Base-by-base conservation (phyloP, 2,888 invertebrate genomes). In the Papilio protenor region DNA sequence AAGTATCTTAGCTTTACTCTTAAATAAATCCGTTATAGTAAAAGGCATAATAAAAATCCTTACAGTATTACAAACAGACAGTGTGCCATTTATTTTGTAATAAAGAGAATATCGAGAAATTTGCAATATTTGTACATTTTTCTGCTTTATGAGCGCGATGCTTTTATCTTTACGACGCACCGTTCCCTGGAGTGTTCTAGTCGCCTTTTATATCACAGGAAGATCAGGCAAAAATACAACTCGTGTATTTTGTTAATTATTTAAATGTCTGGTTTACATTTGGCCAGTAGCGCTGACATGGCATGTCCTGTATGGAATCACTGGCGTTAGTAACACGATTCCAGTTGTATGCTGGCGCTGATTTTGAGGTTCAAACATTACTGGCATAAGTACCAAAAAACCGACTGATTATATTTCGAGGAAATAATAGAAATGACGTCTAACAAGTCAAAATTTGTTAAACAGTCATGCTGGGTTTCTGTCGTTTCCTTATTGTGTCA, bases 91-190 rank as follows among this genome's bases (percentile, higher is more conserved):
- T 59, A 59, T 23, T 57, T 3, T 4, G 18, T 55, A 6, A 55
- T 55, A n/a, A n/a, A 59, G 18, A 23, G 23, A 59, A 59, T 23
- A 59, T 59, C 12, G 23, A 66, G 8, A 66, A 40, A 40, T 66
- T n/a, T 5, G 33, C n/a, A 16, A 66, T 40, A 66, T 66, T 40
- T 40, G 66, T 11, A 40, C 33, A 40, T 40, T 40, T 40, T 18
- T 66, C 66, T 66, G n/a, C n/a, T n/a, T 40, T 66, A 66, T 40
- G 40, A 33, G 40, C 66, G 40, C 40, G 64, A 66, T 40, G 66
- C 66, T 66, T 66, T 66, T 66, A 66, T 66, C 66, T 66, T 66
- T 66, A 66, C 66, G 33, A 27, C 27, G n/a, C 18, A 8, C 40
- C 16, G 18, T 21, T 33, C 61, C 61, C 61, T 18, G 12, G 33